These are phyloP conservation scores for Geopemphigus sp. DNA, from an alignment of 1,140 invertebrate species.

Conservation along the genomic window DNA sequence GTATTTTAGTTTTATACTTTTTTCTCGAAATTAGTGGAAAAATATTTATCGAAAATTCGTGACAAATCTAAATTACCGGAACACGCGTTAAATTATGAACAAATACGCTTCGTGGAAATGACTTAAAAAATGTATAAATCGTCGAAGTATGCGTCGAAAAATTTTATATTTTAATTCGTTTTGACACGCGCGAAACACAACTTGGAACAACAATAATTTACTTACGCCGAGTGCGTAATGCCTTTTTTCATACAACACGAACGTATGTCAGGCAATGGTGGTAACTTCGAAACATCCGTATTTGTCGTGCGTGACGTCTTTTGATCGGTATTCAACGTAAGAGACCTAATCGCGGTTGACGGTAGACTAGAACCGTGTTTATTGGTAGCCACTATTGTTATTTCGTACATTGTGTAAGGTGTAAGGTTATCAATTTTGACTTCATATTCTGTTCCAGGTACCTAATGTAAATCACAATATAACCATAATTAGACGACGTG, in stretches of 20 bases:
- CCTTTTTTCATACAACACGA: constrained; percentile 70
- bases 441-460: constrained; percentile 60
- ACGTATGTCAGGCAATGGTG: constrained; percentile 68
- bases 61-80: too few species aligned
- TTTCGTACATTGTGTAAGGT: constrained; percentile 79
- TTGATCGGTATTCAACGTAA: constrained; percentile 65
- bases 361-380: constrained; percentile 72
- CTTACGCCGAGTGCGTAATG: constrained; percentile 65
- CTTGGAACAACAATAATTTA: background rate
- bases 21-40: too few species aligned
- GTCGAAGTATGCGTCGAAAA: too few species aligned
- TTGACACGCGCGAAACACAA: background rate
- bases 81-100: too few species aligned
- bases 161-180: too few species aligned
- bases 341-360: constrained; percentile 65
- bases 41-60: too few species aligned
- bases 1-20: too few species aligned
- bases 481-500: background rate
- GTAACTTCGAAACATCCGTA: constrained; percentile 59
- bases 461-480: constrained; percentile 54
- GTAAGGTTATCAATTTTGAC: constrained; percentile 63
- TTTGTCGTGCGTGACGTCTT: constrained; percentile 58
- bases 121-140: too few species aligned
- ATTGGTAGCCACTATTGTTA: constrained; percentile 70
- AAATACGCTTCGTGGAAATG: too few species aligned